phyloP scores from a whole-genome alignment of 2,113 vertebrate genomes.

The Ctenomys sociabilis region DNA sequence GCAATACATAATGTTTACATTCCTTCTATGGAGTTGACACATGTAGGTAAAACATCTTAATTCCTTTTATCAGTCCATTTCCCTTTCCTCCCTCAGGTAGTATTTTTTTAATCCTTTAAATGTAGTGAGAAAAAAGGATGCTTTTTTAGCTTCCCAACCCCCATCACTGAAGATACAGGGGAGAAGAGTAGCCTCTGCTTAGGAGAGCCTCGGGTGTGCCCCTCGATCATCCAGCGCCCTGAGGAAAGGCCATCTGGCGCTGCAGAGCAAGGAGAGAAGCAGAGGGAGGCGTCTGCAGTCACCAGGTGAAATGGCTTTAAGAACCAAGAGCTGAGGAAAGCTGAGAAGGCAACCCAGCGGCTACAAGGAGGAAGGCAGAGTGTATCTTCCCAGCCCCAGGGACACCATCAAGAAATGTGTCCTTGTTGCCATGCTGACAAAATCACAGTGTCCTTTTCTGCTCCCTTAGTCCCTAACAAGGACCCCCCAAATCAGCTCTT shows the following conservation, averaged over 20 bases:
- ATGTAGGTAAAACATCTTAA: not conserved
- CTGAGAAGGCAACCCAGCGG: not conserved
- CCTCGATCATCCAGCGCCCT: not conserved
- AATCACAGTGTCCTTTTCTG: slow-evolving; percentile 41
- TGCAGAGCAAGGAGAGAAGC: slow-evolving; percentile 11
- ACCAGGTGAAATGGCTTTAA: slow-evolving; percentile 63
- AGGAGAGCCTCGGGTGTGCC: not conserved
- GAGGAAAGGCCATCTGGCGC: slow-evolving; percentile 47
- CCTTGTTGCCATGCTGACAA: slow-evolving; percentile 51
- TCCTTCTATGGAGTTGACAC: not conserved
- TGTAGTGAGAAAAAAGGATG: not conserved
- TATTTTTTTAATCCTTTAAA: slow-evolving; percentile 12
- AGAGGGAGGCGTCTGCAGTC: slow-evolving; percentile 45
- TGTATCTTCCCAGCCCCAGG: not conserved
- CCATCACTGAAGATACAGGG: not conserved
- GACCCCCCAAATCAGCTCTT: slow-evolving; percentile 76
- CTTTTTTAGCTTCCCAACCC: not conserved
- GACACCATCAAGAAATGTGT: not conserved
- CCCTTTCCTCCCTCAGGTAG: not conserved
- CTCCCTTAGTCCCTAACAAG: slow-evolving; percentile 59
- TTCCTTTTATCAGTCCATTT: not conserved
- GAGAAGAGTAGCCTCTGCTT: not conserved
- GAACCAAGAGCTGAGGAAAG: slow-evolving; percentile 57
- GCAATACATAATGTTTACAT: not conserved
- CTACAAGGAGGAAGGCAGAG: not conserved